A percentile compares a stretch with the other conserved stretches of the same genome.
Evolutionary conservation across 2,113 vertebrate genomes (phyloP).

Genomic region (Morone chrysops): DNA sequence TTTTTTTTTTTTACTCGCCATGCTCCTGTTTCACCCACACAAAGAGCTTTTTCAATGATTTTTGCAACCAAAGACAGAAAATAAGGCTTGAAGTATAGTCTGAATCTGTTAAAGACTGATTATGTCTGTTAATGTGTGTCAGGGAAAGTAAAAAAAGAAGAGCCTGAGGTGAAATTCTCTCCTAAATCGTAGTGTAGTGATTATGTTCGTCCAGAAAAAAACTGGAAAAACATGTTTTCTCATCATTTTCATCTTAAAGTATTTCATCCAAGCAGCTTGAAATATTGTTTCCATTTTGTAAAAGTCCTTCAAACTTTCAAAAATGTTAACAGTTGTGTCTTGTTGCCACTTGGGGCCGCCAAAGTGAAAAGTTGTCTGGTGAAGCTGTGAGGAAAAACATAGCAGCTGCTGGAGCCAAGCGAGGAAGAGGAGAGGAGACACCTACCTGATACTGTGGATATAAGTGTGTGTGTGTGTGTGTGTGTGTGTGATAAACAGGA

Average conservation of each 20-base stretch:
- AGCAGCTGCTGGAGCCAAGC: background rate
- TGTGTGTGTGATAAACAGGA: slow-evolving; percentile 8
- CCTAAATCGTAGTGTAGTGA: no score
- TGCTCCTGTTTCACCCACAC: slow-evolving; percentile 13
- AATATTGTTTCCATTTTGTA: background rate
- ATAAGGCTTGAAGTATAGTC: background rate
- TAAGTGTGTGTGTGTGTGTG: background rate
- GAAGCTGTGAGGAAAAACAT: background rate
- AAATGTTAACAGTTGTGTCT: background rate
- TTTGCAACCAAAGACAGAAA: slow-evolving; percentile 7
- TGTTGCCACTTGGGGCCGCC: background rate
- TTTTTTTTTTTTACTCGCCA: slow-evolving; percentile 7
- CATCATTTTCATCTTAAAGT: background rate
- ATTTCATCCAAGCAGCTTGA: background rate
- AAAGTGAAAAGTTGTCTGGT: background rate
- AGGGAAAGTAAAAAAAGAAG: slow-evolving; percentile 9
- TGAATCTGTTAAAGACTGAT: background rate
- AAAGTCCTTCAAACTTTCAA: background rate
- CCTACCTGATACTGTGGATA: background rate
- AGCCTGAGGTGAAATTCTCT: background rate
- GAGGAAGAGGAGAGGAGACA: slow-evolving; percentile 18
- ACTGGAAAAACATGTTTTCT: background rate
- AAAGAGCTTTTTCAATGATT: slow-evolving; percentile 26
- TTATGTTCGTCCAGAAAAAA: no score
- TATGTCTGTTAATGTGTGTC: background rate